phyloP scores from a whole-genome alignment of 2,113 vertebrate species.

The Panthera leo region DNA sequence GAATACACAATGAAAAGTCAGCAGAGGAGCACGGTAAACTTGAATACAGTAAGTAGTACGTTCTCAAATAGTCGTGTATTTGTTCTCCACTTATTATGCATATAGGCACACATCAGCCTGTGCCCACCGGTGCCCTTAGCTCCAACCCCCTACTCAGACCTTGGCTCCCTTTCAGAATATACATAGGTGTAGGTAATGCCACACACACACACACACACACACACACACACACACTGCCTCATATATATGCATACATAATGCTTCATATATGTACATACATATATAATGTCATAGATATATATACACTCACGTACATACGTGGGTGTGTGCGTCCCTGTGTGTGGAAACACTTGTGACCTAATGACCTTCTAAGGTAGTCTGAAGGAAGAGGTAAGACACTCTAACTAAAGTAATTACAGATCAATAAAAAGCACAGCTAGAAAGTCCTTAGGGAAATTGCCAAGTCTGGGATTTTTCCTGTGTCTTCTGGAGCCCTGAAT shows the following conservation, averaged over 20 bases:
- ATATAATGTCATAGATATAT: neutral
- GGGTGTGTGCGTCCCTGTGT: neutral
- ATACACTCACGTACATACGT: fast-evolving
- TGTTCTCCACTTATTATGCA: neutral
- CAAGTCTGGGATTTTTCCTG: neutral
- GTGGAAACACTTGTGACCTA: neutral
- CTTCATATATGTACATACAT: neutral
- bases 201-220: neutral
- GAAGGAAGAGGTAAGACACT: neutral
- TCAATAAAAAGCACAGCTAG: neutral
- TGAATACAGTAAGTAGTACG: neutral
- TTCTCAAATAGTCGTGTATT: neutral
- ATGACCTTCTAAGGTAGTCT: neutral
- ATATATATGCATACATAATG: neutral
- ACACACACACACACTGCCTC: neutral
- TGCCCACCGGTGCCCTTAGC: neutral
- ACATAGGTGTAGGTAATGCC: neutral
- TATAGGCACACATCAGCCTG: neutral
- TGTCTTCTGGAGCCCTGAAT: neutral
- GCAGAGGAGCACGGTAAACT: neutral
- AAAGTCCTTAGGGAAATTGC: neutral
- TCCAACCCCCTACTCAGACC: slow-evolving; percentile 62
- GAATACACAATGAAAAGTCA: neutral
- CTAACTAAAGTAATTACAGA: neutral
- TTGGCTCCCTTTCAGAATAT: slow-evolving; percentile 71